These are phyloP conservation scores for Noturus placidus DNA, from an alignment of 2,113 vertebrate species.

Conservation along the genomic window DNA sequence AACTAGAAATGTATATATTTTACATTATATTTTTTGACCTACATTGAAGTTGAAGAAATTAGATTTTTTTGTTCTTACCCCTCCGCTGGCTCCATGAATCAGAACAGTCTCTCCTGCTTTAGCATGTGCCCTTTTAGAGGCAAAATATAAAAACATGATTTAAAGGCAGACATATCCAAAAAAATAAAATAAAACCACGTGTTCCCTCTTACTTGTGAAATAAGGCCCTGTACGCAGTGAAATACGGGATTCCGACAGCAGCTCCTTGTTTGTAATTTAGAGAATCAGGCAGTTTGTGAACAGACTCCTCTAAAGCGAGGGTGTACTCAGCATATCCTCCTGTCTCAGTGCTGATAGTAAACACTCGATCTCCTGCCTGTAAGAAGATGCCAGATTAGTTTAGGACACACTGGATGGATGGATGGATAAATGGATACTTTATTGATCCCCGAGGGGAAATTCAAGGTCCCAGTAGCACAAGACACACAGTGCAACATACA, in stretches of 20 bases:
- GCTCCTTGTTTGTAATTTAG: conserved; percentile 86
- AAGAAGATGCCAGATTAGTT: conserved; percentile 18
- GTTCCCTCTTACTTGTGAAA: conserved; percentile 80
- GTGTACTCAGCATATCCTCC: conserved; percentile 90
- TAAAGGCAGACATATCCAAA: neutral
- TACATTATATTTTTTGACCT: neutral
- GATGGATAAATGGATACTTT: too few species aligned
- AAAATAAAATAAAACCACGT: neutral
- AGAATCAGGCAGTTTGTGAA: conserved; percentile 76
- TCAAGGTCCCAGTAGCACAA: too few species aligned
- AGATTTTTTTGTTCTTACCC: conserved; percentile 69
- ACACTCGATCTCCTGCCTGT: conserved; percentile 88
- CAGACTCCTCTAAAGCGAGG: conserved; percentile 70
- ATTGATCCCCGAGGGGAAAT: too few species aligned
- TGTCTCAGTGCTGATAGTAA: conserved; percentile 74
- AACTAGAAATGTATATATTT: neutral
- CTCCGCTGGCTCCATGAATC: conserved; percentile 92
- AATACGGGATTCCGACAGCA: conserved; percentile 85
- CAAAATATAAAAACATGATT: conserved; percentile 32
- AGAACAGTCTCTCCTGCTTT: conserved; percentile 84
- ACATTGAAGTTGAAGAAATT: neutral
- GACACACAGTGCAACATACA: too few species aligned
- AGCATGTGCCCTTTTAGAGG: conserved; percentile 71
- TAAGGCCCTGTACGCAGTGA: conserved; percentile 91
- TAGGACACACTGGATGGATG: too few species aligned